Percentiles rank a stretch among this genome's conserved stretches.
These are phyloP conservation scores for Corythaixoides concolor DNA, from an alignment of 2,113 vertebrate species.

Conservation along the genomic window DNA sequence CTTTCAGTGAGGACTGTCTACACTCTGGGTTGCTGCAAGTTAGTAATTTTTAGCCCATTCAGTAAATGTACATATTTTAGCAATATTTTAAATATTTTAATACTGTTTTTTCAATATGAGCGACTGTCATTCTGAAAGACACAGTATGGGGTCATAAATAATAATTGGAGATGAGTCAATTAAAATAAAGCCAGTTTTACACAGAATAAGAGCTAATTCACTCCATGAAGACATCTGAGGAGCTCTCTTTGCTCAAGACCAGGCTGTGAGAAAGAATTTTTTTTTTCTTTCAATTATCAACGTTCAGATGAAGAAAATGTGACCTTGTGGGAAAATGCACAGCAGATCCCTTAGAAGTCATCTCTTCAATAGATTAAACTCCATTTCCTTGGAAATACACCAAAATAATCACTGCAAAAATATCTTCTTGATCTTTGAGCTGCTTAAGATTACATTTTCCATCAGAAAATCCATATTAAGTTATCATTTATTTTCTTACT, in stretches of 20 bases:
- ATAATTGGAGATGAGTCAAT: background rate
- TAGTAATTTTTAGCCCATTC: background rate
- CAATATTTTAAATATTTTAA: background rate
- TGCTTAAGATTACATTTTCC: constrained; percentile 37
- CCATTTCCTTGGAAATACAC: background rate
- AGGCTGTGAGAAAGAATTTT: background rate
- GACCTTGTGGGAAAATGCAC: background rate
- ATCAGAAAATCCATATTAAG: constrained; percentile 21
- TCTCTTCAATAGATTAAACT: background rate
- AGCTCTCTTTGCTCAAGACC: background rate
- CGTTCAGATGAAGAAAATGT: background rate
- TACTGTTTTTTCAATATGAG: background rate
- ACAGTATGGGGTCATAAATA: background rate
- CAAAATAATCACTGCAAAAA: constrained; percentile 7
- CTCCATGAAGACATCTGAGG: background rate
- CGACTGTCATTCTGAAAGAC: background rate
- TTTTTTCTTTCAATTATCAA: background rate
- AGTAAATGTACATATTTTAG: background rate
- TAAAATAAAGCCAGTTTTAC: background rate
- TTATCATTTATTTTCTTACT: constrained; percentile 2
- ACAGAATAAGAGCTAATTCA: background rate
- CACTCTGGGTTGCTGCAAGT: background rate
- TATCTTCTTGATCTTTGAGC: background rate
- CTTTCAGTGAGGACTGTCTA: background rate
- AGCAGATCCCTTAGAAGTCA: background rate